phyloP scores from a whole-genome alignment of 2,797 vertebrate species.

The Carcharodon carcharias region DNA sequence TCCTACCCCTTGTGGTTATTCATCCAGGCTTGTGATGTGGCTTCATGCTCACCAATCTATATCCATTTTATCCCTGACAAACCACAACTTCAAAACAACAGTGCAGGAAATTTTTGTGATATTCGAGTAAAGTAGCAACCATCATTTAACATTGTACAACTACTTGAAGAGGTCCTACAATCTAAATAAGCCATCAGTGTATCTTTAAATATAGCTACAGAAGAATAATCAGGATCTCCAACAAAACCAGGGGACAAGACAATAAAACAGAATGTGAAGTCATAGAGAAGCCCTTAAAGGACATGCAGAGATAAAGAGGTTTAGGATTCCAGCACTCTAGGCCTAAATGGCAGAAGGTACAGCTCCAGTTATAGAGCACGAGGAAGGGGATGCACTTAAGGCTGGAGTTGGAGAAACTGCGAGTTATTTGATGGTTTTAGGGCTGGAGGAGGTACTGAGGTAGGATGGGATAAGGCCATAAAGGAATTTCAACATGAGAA shows the following conservation, averaged over 20 bases:
- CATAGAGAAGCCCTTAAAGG: background rate
- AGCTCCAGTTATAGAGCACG: background rate
- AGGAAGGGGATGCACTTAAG: background rate
- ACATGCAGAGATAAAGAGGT: background rate
- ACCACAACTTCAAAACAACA: background rate
- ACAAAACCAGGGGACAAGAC: background rate
- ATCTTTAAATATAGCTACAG: background rate
- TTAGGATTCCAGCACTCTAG: background rate
- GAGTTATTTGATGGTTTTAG: background rate
- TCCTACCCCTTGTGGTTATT: background rate
- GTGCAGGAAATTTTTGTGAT: background rate
- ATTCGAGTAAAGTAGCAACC: background rate
- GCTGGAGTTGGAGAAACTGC: background rate
- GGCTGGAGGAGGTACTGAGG: background rate
- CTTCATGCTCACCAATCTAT: background rate
- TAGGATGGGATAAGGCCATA: background rate
- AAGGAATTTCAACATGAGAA: background rate
- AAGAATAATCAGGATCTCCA: background rate
- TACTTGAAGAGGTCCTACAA: background rate
- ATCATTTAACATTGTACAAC: background rate
- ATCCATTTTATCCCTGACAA: background rate
- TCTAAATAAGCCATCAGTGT: background rate
- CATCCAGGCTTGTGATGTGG: background rate
- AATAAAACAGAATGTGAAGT: background rate
- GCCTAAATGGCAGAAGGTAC: background rate